Percentiles rank a stretch among this genome's conserved stretches.
Evolutionary conservation across 1,140 invertebrate species (phyloP).

Genomic region (Lutraria rhynchaena): DNA sequence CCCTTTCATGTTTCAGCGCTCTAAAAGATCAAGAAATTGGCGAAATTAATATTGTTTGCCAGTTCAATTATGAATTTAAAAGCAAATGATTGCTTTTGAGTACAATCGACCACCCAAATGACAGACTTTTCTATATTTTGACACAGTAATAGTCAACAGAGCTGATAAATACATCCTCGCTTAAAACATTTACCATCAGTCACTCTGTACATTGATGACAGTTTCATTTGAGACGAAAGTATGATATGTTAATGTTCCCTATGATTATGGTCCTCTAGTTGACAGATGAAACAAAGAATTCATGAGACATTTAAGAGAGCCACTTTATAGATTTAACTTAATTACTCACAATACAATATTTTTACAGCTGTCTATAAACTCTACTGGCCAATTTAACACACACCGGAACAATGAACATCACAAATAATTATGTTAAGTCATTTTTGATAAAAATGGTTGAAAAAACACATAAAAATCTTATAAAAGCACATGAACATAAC

Average conservation of each 20-base stretch:
- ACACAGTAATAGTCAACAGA: no score
- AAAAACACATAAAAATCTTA: no score
- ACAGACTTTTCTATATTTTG: no score
- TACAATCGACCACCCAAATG: no score
- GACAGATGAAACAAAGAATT: conserved; percentile 40
- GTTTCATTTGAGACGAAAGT: conserved; percentile 4
- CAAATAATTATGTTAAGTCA: no score
- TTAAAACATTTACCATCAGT: no score
- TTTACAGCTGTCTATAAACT: conserved; percentile 1
- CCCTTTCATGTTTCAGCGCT: conserved; percentile 29
- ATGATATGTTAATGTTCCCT: not conserved
- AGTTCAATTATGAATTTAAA: not conserved
- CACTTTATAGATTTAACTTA: conserved; percentile 32
- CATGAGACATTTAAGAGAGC: conserved; percentile 3
- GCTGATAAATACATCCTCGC: no score
- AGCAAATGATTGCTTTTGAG: conserved; percentile 15
- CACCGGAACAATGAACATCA: no score
- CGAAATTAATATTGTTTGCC: conserved; percentile 17
- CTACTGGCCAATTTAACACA: no score
- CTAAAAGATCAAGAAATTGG: conserved; percentile 15
- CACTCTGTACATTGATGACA: not conserved
- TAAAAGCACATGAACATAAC: no score
- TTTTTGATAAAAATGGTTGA: no score
- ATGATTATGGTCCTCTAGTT: conserved; percentile 7
- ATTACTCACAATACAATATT: not conserved